Evolutionary conservation across 2,113 vertebrate genomes (phyloP).

Genomic region (Promerops cafer): DNA sequence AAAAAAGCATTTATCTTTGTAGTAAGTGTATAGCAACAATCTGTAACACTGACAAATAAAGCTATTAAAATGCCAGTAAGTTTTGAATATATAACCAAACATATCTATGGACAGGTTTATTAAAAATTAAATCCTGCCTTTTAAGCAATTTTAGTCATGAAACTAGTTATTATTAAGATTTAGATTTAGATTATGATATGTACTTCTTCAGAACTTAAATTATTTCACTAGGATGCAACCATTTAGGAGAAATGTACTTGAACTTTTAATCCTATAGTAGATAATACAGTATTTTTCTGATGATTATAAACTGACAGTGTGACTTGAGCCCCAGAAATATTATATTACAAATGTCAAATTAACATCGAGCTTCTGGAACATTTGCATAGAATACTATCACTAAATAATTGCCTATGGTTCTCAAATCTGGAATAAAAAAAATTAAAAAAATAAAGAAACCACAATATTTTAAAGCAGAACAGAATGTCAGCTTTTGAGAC

Average conservation of each 20-base stretch:
- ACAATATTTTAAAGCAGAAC: background rate
- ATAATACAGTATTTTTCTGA: conserved; percentile 19
- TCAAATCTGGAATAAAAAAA: conserved; percentile 5
- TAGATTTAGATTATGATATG: background rate
- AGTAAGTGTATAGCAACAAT: background rate
- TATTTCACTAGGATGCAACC: background rate
- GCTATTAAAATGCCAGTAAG: background rate
- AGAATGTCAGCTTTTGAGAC: conserved; percentile 27
- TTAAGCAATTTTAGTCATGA: background rate
- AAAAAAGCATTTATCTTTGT: background rate
- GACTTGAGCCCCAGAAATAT: conserved; percentile 21
- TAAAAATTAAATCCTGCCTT: background rate
- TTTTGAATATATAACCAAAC: background rate
- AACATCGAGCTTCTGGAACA: conserved; percentile 11
- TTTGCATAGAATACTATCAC: conserved; percentile 19
- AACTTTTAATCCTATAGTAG: background rate
- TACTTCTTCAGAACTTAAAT: background rate
- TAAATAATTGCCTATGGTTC: conserved; percentile 35
- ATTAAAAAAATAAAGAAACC: background rate
- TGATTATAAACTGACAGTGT: conserved; percentile 9
- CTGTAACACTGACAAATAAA: background rate
- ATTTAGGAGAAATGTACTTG: background rate
- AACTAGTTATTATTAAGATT: background rate
- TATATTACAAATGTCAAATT: conserved; percentile 55
- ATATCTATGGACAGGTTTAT: background rate